These are phyloP conservation scores for Elymnias hypermnestra DNA, from an alignment of 1,140 invertebrate species.

Conservation along the genomic window DNA sequence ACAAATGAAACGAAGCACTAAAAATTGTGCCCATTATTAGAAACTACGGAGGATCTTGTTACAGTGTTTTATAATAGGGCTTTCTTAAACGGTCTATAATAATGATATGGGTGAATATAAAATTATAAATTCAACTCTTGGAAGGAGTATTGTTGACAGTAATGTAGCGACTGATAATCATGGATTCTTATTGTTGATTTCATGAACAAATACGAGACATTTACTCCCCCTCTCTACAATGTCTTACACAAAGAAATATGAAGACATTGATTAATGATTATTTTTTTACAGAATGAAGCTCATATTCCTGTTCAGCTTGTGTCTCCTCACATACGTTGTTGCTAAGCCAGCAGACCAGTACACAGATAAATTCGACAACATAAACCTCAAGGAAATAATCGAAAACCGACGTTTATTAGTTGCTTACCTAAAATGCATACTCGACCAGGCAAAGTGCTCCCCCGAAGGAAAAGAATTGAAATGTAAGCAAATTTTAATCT, in stretches of 20 bases:
- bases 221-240: no score
- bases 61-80: no score
- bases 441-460: constrained; percentile 81
- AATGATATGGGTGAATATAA: no score
- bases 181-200: no score
- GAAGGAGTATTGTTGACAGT: no score
- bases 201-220: no score
- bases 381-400: constrained; percentile 82
- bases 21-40: no score
- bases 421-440: constrained; percentile 82
- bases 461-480: constrained; percentile 83
- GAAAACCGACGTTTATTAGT: constrained; percentile 80
- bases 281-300: constrained; percentile 29
- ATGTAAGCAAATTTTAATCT: constrained; percentile 72
- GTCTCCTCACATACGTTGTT: constrained; percentile 30
- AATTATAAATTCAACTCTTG: no score
- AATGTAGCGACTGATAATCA: no score
- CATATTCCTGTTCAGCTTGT: constrained; percentile 24
- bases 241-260: neutral
- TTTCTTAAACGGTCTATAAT: no score
- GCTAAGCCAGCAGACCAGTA: constrained; percentile 62
- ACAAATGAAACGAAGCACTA: no score
- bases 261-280: neutral
- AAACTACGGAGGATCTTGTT: no score
- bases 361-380: constrained; percentile 32